phyloP scores from a whole-genome alignment of 2,888 invertebrate genomes.

The Tachina grossa region DNA sequence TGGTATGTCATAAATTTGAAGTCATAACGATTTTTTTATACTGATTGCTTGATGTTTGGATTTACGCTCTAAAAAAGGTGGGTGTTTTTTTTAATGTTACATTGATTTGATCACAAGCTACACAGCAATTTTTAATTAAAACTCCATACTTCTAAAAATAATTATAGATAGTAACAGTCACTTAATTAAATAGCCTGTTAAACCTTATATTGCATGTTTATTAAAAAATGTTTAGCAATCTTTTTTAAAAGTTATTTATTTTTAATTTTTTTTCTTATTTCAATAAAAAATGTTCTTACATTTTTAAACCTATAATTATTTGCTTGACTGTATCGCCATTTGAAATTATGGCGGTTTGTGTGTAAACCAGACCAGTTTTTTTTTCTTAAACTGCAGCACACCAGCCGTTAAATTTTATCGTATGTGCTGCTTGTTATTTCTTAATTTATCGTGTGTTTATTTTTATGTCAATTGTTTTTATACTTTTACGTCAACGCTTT shows the following conservation, averaged over 20 bases:
- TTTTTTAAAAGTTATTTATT: not conserved
- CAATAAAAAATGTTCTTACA: not conserved
- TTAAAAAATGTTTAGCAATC: not conserved
- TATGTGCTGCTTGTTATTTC: constrained; percentile 43
- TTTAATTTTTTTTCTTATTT: not conserved
- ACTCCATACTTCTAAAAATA: not conserved
- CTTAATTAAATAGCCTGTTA: no score
- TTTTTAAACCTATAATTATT: constrained; percentile 8
- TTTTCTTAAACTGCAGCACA: constrained; percentile 12
- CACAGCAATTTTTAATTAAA: constrained; percentile 28
- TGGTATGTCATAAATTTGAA: constrained; percentile 7
- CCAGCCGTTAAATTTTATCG: constrained; percentile 11
- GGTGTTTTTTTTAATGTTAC: constrained; percentile 5
- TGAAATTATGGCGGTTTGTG: constrained; percentile 9
- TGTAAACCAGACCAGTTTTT: constrained; percentile 23
- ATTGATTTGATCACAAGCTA: constrained; percentile 3
- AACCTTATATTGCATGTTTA: not conserved
- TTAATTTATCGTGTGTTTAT: constrained; percentile 58
- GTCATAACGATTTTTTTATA: not conserved
- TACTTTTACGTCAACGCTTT: constrained; percentile 9
- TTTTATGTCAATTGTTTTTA: constrained; percentile 43
- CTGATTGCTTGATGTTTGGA: not conserved
- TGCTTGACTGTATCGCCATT: not conserved
- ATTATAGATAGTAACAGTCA: constrained; percentile 6
- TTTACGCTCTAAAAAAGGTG: constrained; percentile 18